phyloP scores from a whole-genome alignment of 1,140 invertebrate species.

The Ericerus pela region DNA sequence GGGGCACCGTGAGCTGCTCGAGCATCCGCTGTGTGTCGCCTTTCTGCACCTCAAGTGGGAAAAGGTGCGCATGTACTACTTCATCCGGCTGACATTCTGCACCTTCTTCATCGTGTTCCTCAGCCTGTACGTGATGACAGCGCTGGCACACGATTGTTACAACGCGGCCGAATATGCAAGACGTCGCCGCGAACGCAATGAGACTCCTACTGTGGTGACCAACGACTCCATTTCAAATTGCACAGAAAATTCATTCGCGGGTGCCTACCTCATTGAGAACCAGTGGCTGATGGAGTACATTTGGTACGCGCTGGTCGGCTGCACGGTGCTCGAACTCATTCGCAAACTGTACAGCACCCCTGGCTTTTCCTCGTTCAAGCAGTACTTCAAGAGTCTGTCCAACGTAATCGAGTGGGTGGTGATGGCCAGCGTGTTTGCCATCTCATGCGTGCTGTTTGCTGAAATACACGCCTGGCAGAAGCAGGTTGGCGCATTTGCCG shows the following conservation, averaged over 20 bases:
- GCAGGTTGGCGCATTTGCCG: constrained; percentile 60
- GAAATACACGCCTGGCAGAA: constrained; percentile 68
- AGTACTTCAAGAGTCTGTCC: constrained; percentile 64
- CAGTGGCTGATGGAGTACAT: constrained; percentile 57
- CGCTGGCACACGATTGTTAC: constrained; percentile 60
- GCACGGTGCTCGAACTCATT: constrained; percentile 57
- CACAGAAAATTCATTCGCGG: constrained; percentile 54
- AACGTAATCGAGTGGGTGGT: constrained; percentile 76
- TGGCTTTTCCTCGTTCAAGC: constrained; percentile 54
- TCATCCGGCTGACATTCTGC: constrained; percentile 59
- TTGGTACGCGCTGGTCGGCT: constrained; percentile 56
- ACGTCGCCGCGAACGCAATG: constrained; percentile 29
- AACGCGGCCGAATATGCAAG: constrained; percentile 42
- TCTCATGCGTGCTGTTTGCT: constrained; percentile 59
- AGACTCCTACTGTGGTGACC: constrained; percentile 9
- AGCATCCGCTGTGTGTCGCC: constrained; percentile 66
- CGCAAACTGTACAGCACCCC: constrained; percentile 59
- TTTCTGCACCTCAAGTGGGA: constrained; percentile 76
- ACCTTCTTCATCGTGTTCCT: constrained; percentile 62
- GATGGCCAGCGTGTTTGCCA: constrained; percentile 61
- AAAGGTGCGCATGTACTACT: constrained; percentile 74
- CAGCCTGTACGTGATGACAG: constrained; percentile 57
- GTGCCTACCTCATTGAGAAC: constrained; percentile 50
- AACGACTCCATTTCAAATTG: constrained; percentile 39
- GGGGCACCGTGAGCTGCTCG: constrained; percentile 63